phyloP scores from a whole-genome alignment of 2,113 vertebrate genomes.

The Gopherus evgoodei region DNA sequence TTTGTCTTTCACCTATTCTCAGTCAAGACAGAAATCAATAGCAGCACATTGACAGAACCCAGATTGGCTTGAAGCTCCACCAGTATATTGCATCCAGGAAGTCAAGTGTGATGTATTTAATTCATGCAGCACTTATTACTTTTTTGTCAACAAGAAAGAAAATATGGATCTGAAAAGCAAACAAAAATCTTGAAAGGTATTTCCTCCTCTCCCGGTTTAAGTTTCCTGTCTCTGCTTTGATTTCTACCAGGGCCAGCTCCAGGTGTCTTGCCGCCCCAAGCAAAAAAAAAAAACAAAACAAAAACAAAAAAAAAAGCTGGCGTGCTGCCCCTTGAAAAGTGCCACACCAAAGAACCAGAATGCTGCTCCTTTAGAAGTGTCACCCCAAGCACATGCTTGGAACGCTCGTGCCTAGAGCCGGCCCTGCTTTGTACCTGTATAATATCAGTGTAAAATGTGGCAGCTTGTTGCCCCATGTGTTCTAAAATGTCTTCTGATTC shows the following conservation, averaged over 20 bases:
- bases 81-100: constrained; percentile 11
- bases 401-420: too few relatives aligned
- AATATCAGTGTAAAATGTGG: background rate
- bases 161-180: constrained; percentile 61
- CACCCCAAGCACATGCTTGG: too few relatives aligned
- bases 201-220: background rate
- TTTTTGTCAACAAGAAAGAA: constrained; percentile 58
- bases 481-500: background rate
- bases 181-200: constrained; percentile 5
- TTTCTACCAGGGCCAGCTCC: background rate
- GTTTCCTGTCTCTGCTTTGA: constrained; percentile 29
- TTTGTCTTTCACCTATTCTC: constrained; percentile 32
- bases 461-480: constrained; percentile 12
- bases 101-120: constrained; percentile 69
- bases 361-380: too few relatives aligned
- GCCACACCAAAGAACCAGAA: too few relatives aligned
- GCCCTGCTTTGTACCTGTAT: background rate
- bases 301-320: too few relatives aligned
- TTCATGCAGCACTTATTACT: constrained; percentile 53
- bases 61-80: constrained; percentile 38
- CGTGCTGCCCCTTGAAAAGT: too few relatives aligned
- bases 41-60: constrained; percentile 23
- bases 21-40: constrained; percentile 59
- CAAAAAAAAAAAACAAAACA: too few relatives aligned
- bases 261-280: too few relatives aligned